Conservation (phyloP, 2,113 vertebrate genomes). For the Rallus limicola region DNA sequence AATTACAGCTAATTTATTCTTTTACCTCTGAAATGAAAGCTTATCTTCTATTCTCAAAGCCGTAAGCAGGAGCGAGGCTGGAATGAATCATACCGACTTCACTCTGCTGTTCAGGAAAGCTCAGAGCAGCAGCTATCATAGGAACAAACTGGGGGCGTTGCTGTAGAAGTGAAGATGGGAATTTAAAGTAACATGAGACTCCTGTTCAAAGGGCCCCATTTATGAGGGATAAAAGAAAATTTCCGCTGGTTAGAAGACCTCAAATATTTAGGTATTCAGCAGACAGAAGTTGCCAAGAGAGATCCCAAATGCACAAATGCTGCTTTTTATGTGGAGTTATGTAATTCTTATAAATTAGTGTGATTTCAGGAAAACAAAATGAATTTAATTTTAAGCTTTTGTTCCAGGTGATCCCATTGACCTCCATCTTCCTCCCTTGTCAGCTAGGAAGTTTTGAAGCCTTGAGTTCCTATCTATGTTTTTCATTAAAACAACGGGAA, state of each 20-base stretch:
- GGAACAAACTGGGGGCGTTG: neutral
- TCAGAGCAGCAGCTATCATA: neutral
- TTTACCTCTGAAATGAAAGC: neutral
- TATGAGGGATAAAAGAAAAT: neutral
- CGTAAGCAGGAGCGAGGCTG: neutral
- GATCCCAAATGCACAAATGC: neutral
- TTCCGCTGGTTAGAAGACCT: neutral
- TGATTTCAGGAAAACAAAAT: neutral
- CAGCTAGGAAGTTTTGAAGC: neutral
- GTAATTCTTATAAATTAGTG: neutral
- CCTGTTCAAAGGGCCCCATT: neutral
- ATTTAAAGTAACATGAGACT: neutral
- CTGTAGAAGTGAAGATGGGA: neutral
- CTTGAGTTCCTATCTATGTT: neutral
- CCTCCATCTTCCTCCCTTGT: neutral
- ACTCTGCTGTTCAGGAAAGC: neutral
- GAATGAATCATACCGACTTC: neutral
- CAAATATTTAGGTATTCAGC: neutral
- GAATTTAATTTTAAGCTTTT: neutral
- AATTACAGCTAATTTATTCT: neutral
- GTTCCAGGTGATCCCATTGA: neutral
- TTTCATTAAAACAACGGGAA: neutral
- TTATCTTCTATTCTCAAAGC: neutral
- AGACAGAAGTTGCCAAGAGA: neutral
- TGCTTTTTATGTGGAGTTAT: neutral